Conservation (phyloP, 2,888 invertebrate species). For the Spisula solida region DNA sequence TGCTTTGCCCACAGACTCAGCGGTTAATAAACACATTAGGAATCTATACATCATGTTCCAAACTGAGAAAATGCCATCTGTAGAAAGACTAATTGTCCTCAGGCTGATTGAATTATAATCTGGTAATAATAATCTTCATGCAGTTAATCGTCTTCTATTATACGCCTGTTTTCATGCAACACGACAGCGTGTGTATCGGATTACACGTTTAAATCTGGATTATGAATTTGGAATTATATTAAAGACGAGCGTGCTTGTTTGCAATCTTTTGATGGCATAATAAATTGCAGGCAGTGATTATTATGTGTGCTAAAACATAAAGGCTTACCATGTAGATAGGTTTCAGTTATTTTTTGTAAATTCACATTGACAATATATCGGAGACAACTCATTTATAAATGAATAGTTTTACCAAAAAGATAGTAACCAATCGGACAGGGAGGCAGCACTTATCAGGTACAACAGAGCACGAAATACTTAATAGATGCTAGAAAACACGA, state of each 20-base stretch:
- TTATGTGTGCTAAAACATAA: no score
- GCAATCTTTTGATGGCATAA: not conserved
- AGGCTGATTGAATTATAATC: constrained; percentile 17
- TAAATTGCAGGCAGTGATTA: not conserved
- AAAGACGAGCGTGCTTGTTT: not conserved
- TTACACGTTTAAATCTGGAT: not conserved
- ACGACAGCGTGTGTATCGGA: not conserved
- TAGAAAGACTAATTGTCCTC: not conserved
- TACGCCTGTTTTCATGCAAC: not conserved
- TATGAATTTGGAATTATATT: not conserved
- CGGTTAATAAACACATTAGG: not conserved
- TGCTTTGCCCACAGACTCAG: not conserved
- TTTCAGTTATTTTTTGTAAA: no score
- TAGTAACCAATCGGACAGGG: no score
- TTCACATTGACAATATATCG: no score
- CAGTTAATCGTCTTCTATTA: not conserved
- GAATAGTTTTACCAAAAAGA: no score
- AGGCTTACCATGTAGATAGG: no score
- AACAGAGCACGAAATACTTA: no score
- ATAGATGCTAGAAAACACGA: no score
- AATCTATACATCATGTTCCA: not conserved
- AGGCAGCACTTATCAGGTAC: no score
- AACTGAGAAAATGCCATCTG: not conserved
- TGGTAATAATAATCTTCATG: not conserved
- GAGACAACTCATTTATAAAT: no score